Base-by-base conservation (phyloP, 2,888 invertebrate genomes). In the Plagodis dolabraria region DNA sequence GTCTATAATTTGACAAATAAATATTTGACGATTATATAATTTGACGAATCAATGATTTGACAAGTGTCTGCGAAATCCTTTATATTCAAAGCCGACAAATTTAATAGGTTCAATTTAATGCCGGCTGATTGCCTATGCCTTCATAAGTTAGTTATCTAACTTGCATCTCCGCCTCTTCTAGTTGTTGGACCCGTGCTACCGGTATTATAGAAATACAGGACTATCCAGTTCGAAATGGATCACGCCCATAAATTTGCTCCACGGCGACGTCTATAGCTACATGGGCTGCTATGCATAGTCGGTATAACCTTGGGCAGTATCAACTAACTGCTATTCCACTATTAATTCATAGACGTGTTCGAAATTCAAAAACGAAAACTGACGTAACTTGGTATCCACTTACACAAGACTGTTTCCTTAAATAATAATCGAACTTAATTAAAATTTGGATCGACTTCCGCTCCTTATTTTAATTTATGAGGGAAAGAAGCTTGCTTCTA, bases 241-340 rank as follows among this genome's bases (percentile, higher is more conserved):
- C 65, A 63, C 69, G 63, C 56, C 70, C 69, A 76, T 78, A 82
- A 40, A 82, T 80, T 79, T 76, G 72, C 72, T 72, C 68, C 69
- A 63, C 61, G 60, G 70, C 60, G 49, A 54, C 55, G 55, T 72
- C 68, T 69, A 63, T 63, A 60, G 70, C 61, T 57, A 54, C 54
- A 54, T 54, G 9, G 47, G 7, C 47, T 65, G 62, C 72, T 80
- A 78, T 75, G 69, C 79, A 81, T 81, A 77, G 70, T 69, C 61
- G 60, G 64, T 61, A 68, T 68, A 75, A 78, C 80, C 81, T 80
- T 79, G 76, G 69, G 67, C 70, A 66, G 70, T 66, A 70, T 68
- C 57, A 51, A 63, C 67, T 67, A 72, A 67, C 40, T 33, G 36
- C 50, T 40, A 33, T 53, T 57, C 47, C 33, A 57, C 59, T 69